A percentile compares a stretch with the other conserved stretches of the same genome.
Conservation (phyloP, 2,113 vertebrate genomes). For the Nerophis lumbriciformis region DNA sequence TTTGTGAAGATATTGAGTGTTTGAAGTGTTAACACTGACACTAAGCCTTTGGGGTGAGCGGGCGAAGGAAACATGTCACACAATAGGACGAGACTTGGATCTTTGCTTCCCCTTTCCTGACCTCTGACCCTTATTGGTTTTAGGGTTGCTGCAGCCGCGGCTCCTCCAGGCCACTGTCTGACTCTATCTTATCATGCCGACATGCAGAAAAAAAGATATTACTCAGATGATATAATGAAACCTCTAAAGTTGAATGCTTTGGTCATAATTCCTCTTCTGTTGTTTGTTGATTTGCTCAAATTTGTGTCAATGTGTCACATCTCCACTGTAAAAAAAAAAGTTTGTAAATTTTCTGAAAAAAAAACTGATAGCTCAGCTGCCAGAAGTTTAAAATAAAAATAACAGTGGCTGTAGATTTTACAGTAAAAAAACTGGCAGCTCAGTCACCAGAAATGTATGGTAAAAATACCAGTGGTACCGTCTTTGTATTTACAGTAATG, state of each 20-base stretch:
- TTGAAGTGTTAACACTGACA: constrained; percentile 79
- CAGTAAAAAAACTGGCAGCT: no score
- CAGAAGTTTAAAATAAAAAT: no score
- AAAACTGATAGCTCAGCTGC: no score
- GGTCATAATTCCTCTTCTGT: no score
- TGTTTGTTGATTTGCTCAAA: no score
- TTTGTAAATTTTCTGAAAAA: no score
- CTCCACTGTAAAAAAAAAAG: no score
- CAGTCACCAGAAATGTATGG: no score
- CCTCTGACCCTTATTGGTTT: constrained; percentile 70
- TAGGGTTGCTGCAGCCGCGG: constrained; percentile 58
- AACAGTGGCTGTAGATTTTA: no score
- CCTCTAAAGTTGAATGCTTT: not conserved
- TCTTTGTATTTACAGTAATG: no score
- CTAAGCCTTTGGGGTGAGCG: constrained; percentile 71
- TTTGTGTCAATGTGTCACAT: no score
- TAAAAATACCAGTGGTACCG: no score
- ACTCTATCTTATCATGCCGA: constrained; percentile 64
- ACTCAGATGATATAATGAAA: not conserved
- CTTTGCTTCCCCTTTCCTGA: constrained; percentile 67
- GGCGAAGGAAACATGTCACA: constrained; percentile 71
- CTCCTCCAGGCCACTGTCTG: constrained; percentile 65
- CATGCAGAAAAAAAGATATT: constrained; percentile 24
- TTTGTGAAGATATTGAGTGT: constrained; percentile 77
- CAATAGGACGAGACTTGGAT: constrained; percentile 75